A percentile compares a stretch with the other conserved stretches of the same genome.
Evolutionary conservation across 2,888 invertebrate species (phyloP).

Genomic region (Amiota minor): DNA sequence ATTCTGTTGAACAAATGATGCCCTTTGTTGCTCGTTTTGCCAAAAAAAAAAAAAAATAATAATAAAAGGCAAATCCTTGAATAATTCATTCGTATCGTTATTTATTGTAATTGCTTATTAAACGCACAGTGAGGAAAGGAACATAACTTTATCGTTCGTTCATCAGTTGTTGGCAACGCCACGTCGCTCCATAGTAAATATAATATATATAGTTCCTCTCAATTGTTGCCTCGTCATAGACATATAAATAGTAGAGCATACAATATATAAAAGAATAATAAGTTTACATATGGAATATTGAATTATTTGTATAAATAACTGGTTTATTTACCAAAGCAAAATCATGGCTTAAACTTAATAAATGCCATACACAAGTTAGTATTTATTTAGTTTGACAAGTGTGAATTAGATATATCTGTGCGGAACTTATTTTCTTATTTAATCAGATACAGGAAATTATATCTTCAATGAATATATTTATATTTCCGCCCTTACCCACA

Average conservation of each 20-base stretch:
- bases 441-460: too few relatives aligned
- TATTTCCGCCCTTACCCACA: too few relatives aligned
- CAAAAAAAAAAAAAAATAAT: constrained; percentile 30
- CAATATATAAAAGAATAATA: constrained; percentile 10
- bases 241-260: background rate
- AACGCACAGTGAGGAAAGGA: constrained; percentile 35
- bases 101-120: constrained; percentile 53
- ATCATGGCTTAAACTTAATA: too few relatives aligned
- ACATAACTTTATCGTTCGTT: constrained; percentile 15
- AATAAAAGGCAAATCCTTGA: constrained; percentile 34
- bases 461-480: too few relatives aligned
- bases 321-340: too few relatives aligned
- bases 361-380: too few relatives aligned
- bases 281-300: background rate
- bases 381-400: too few relatives aligned
- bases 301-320: constrained; percentile 13
- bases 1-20: constrained; percentile 18
- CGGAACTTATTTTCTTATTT: too few relatives aligned
- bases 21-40: constrained; percentile 27
- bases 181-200: background rate
- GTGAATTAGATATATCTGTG: too few relatives aligned
- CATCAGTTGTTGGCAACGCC: background rate
- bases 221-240: too few relatives aligned
- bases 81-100: constrained; percentile 54
- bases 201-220: too few relatives aligned